Conservation (phyloP, 2,113 vertebrate species). For the Strix aluco region DNA sequence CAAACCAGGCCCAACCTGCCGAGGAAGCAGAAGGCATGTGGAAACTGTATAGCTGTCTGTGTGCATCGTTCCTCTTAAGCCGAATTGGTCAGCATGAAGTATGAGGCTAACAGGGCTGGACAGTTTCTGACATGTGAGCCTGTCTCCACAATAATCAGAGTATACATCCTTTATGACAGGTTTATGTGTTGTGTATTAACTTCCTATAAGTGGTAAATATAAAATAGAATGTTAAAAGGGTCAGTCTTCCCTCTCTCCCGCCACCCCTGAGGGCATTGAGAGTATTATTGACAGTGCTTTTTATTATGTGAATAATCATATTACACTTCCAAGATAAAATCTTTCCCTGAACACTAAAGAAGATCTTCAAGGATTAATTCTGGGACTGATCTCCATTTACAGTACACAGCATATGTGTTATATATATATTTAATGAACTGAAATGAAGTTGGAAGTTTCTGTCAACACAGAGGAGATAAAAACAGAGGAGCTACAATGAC, state of each 20-base stretch:
- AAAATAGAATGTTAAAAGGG: neutral
- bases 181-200: neutral
- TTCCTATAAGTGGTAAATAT: neutral
- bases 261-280: neutral
- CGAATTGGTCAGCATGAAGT: neutral
- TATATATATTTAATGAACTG: conserved; percentile 6
- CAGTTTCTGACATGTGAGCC: neutral
- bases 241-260: neutral
- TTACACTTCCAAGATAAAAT: neutral
- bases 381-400: neutral
- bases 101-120: neutral
- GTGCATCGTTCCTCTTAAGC: neutral
- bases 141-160: neutral
- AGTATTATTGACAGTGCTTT: neutral
- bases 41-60: neutral
- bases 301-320: neutral
- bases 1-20: neutral
- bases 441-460: conserved; percentile 1
- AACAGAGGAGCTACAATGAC: neutral
- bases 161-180: neutral
- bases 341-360: neutral
- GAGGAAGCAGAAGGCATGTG: neutral
- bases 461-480: neutral
- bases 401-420: neutral
- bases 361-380: conserved; percentile 31